These are phyloP conservation scores for Poeciliopsis presidionis DNA, from an alignment of 2,797 vertebrate species.

Conservation along the genomic window DNA sequence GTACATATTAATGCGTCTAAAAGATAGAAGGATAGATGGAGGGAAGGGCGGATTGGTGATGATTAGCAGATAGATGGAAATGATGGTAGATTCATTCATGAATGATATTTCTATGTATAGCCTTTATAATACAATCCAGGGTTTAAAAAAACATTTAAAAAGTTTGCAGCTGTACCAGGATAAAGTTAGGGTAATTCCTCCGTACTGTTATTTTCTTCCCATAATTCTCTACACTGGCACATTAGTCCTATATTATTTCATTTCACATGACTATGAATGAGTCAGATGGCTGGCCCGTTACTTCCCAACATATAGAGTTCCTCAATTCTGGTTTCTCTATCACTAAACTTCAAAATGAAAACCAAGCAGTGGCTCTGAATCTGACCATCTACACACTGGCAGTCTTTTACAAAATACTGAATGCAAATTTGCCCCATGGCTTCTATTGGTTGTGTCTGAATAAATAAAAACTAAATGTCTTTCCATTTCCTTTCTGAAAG, in stretches of 20 bases:
- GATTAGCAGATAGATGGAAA: not conserved
- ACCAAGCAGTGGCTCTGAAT: conserved; percentile 2
- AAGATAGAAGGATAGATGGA: not conserved
- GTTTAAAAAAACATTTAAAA: not conserved
- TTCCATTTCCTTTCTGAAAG: not conserved
- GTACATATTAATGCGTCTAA: not conserved
- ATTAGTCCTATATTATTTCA: not conserved
- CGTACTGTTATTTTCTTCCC: not conserved
- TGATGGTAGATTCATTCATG: not conserved
- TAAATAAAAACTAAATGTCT: not conserved
- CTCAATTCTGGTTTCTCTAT: conserved; percentile 6
- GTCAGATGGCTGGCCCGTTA: not conserved
- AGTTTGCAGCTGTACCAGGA: not conserved
- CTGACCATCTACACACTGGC: conserved; percentile 7
- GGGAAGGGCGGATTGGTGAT: not conserved
- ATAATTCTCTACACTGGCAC: not conserved
- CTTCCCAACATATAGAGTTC: conserved; percentile 18
- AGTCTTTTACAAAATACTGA: not conserved
- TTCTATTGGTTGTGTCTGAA: not conserved
- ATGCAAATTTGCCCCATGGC: conserved; percentile 14
- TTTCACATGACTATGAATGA: conserved; percentile 16
- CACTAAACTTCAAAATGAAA: conserved; percentile 7
- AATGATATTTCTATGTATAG: not conserved
- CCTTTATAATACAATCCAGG: not conserved
- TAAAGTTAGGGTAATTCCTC: too few relatives aligned